Evolutionary conservation across 35 echinoderm and acorn worm species (phyloP).

Genomic region (Ptychodera flava): DNA sequence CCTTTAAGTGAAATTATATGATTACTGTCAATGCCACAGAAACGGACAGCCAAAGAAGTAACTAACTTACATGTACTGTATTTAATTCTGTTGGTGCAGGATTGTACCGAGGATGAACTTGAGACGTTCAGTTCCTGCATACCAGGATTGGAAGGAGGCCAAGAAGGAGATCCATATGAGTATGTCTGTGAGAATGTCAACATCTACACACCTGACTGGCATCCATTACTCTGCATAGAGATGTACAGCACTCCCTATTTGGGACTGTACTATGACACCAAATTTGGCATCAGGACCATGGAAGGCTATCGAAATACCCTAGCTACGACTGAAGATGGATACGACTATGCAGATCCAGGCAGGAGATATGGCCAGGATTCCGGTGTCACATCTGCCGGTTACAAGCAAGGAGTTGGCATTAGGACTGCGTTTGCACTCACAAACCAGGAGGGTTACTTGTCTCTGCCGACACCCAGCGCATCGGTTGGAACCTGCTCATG

Average conservation of each 20-base stretch:
- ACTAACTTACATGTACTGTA: too few species aligned
- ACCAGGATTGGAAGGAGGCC: constrained; percentile 44
- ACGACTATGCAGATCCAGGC: neutral
- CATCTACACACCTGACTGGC: constrained; percentile 64
- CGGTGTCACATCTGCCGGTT: too few species aligned
- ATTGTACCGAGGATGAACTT: constrained; percentile 62
- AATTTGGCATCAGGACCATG: constrained; percentile 29
- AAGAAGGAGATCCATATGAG: constrained; percentile 26
- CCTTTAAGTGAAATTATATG: too few species aligned
- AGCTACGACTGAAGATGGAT: neutral
- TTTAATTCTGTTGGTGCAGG: constrained; percentile 36
- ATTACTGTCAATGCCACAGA: too few species aligned
- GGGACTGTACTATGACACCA: constrained; percentile 59
- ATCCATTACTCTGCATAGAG: constrained; percentile 82
- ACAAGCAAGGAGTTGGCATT: neutral
- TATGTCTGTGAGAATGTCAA: constrained; percentile 47
- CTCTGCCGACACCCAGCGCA: constrained; percentile 33
- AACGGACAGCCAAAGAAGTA: too few species aligned
- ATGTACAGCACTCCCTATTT: constrained; percentile 64
- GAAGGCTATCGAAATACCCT: neutral
- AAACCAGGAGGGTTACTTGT: constrained; percentile 5
- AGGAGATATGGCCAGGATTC: neutral
- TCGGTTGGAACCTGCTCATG: constrained; percentile 47
- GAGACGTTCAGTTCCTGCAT: constrained; percentile 48
- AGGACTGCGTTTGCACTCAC: neutral